A percentile compares a stretch with the other conserved stretches of the same genome.
These are phyloP conservation scores for Celastrina argiolus DNA, from an alignment of 2,888 invertebrate species.

Conservation along the genomic window DNA sequence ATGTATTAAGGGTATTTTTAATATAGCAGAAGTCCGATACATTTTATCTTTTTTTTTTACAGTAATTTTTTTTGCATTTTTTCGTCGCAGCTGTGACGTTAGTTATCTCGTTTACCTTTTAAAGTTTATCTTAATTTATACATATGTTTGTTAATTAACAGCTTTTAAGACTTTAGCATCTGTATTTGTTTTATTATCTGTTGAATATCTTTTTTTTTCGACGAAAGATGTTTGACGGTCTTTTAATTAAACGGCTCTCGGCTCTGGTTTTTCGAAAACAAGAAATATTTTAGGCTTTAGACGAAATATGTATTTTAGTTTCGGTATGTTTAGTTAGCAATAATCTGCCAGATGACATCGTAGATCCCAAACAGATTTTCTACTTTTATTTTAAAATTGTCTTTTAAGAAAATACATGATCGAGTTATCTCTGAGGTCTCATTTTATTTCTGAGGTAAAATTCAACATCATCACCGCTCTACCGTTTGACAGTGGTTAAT, in stretches of 20 bases:
- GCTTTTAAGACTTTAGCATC: constrained; percentile 17
- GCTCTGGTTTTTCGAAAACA: neutral
- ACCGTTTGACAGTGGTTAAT: no score
- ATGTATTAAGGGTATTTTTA: neutral
- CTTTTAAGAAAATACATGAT: no score
- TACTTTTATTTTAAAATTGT: no score
- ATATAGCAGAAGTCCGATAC: neutral
- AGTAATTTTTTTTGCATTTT: neutral
- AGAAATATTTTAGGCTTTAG: no score
- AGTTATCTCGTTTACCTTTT: neutral
- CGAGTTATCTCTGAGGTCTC: no score
- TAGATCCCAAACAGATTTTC: no score
- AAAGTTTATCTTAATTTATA: constrained; percentile 14
- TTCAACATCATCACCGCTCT: no score
- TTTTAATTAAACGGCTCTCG: neutral
- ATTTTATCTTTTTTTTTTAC: no score
- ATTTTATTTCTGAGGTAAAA: no score
- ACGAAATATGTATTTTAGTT: no score
- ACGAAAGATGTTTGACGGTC: neutral
- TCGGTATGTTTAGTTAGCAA: no score
- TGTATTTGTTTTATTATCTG: constrained; percentile 4
- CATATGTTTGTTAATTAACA: constrained; percentile 1
- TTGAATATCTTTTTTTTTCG: neutral
- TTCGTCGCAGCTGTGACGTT: constrained; percentile 9
- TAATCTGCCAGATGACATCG: no score